phyloP scores from a whole-genome alignment of 2,113 vertebrate genomes.

The Dasyornis broadbenti region DNA sequence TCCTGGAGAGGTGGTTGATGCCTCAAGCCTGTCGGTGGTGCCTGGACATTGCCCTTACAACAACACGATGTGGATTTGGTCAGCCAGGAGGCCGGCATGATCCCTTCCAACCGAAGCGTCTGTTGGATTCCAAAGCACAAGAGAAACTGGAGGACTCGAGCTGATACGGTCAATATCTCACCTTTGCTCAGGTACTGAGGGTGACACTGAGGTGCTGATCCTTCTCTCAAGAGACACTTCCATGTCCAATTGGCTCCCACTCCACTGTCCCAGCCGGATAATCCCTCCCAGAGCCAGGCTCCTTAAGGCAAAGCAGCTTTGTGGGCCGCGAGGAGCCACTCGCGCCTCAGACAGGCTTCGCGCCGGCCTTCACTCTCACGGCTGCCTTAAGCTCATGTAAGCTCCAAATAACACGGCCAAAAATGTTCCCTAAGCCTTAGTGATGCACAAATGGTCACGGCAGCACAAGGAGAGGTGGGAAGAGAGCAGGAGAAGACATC shows the following conservation, averaged over 20 bases:
- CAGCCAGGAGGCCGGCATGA: rapidly evolving
- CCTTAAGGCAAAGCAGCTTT: background rate
- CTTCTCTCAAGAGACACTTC: background rate
- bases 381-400: background rate
- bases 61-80: too few species aligned
- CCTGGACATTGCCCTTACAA: background rate
- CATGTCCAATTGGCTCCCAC: background rate
- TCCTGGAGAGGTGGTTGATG: background rate
- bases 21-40: background rate
- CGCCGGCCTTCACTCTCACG: background rate
- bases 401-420: background rate
- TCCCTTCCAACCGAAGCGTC: rapidly evolving
- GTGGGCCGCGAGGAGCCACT: background rate
- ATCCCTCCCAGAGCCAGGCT: background rate
- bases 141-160: rapidly evolving
- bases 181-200: background rate
- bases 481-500: background rate
- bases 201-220: background rate
- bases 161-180: rapidly evolving
- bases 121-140: rapidly evolving
- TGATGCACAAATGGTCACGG: background rate
- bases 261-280: background rate
- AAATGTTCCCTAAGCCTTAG: rapidly evolving
- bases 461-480: background rate
- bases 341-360: background rate